phyloP scores from a whole-genome alignment of 2,113 vertebrate genomes.

The Lophura nycthemera region DNA sequence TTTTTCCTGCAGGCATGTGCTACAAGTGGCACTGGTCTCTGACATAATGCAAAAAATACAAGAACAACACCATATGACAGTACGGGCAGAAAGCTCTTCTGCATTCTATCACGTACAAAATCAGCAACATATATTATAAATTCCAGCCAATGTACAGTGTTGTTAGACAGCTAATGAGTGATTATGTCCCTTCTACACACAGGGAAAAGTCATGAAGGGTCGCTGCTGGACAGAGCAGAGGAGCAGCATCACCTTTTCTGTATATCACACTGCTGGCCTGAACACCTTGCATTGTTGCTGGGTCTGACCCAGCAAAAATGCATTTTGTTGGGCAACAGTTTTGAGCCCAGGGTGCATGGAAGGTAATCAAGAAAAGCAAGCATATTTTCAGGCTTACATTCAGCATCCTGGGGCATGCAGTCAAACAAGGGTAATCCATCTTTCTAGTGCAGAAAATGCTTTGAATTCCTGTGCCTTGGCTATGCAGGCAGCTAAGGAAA shows the following conservation, averaged over 20 bases:
- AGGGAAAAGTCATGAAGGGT: not conserved
- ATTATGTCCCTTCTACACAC: not conserved
- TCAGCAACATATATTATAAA: not conserved
- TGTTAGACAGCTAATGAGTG: not conserved
- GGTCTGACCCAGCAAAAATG: not conserved
- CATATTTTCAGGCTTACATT: not conserved
- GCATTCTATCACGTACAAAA: not conserved
- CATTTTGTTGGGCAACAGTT: not conserved
- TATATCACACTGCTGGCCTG: not conserved
- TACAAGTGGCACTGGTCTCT: not conserved
- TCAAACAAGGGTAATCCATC: not conserved
- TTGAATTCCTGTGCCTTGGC: not conserved
- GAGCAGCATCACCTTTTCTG: not conserved
- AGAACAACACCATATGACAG: not conserved
- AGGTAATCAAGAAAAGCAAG: not conserved
- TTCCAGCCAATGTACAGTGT: not conserved
- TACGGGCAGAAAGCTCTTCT: not conserved
- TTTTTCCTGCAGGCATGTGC: not conserved
- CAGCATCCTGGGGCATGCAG: not conserved
- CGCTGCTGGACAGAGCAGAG: fast-evolving
- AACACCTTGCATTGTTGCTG: not conserved
- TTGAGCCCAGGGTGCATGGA: not conserved
- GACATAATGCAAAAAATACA: not conserved
- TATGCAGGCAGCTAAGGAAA: not conserved
- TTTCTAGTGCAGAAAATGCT: not conserved